Base-by-base conservation (phyloP, 2,113 vertebrate species). In the Bathybates hornii region DNA sequence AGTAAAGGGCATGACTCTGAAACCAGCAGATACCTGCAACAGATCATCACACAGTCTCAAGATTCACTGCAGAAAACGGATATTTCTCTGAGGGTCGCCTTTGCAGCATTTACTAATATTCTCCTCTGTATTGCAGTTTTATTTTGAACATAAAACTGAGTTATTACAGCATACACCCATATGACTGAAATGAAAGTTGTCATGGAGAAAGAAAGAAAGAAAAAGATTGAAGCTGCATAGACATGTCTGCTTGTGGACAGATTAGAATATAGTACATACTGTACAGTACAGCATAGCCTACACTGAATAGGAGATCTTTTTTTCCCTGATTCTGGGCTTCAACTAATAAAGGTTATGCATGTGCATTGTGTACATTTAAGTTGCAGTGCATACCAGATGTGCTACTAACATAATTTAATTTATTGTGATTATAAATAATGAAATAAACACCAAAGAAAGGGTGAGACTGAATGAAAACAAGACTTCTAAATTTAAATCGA, bases 1-100 rank as follows among this genome's bases (percentile, higher is more conserved):
- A 91, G 94, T 91, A 96, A 95, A 96, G 95, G 95, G 95, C 95
- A 95, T 91, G 92, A 93, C 92, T 92, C 91, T 86, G 71, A 93
- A 93, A 94, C 91, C 91, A 87, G 66, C 88, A 95, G 95, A 95
- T 95, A 95, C 95, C 95, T 88, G 81, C 93, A 85, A 83, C 92
- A 86, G 84, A 92, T 95, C 93, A 95, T 92, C 92, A 91, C 90
- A 93, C 92, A 94, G 89, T 93, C 88, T 93, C 80, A 52, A 90
- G 88, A 92, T 93, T 90, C 91, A 91, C 87, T 89, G 87, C 79
- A 12, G 92, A 88, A 89, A 91, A 90, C 63, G 13, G 91, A 95
- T 95, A 94, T 96, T 94, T 95, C 93, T 94, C 93, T 73, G 89
- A 93, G 92, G 93, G 89, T 78, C 83, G 82, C 86, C 87, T 87